Evolutionary conservation across 2,888 invertebrate species (phyloP).

Genomic region (Masnerella sp.): DNA sequence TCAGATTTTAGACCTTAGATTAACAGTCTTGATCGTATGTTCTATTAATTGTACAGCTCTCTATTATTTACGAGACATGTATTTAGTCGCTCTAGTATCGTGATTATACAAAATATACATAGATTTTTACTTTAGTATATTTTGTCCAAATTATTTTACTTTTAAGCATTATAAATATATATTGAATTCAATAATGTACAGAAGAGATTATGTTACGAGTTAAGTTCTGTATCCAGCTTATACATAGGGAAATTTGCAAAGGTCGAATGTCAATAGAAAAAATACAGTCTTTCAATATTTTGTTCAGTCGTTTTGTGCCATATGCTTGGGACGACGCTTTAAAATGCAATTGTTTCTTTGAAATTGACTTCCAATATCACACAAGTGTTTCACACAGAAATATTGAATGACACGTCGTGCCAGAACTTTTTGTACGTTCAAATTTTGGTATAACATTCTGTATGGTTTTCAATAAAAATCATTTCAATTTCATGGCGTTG

Average conservation of each 20-base stretch:
- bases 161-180: slow-evolving; percentile 27
- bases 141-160: slow-evolving; percentile 30
- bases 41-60: slow-evolving; percentile 32
- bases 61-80: slow-evolving; percentile 31
- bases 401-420: too few species aligned
- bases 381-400: too few species aligned
- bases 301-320: too few species aligned
- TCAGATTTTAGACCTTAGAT: slow-evolving; percentile 4
- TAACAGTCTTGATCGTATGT: background rate
- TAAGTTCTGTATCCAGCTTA: slow-evolving; percentile 37
- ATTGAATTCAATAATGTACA: slow-evolving; percentile 31
- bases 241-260: slow-evolving; percentile 19
- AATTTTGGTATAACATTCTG: too few species aligned
- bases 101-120: slow-evolving; percentile 26
- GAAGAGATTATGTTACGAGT: slow-evolving; percentile 41
- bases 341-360: too few species aligned
- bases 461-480: too few species aligned
- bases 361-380: too few species aligned
- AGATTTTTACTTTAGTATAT: slow-evolving; percentile 43
- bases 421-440: too few species aligned
- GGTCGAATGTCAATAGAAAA: slow-evolving; percentile 10
- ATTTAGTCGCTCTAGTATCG: slow-evolving; percentile 30
- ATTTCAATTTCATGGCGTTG: too few species aligned
- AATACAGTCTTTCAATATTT: background rate
- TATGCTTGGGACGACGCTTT: too few species aligned